A percentile compares a stretch with the other conserved stretches of the same genome.
These are phyloP conservation scores for Atherinosoma microstoma DNA, from an alignment of 2,797 vertebrate species.

Conservation along the genomic window DNA sequence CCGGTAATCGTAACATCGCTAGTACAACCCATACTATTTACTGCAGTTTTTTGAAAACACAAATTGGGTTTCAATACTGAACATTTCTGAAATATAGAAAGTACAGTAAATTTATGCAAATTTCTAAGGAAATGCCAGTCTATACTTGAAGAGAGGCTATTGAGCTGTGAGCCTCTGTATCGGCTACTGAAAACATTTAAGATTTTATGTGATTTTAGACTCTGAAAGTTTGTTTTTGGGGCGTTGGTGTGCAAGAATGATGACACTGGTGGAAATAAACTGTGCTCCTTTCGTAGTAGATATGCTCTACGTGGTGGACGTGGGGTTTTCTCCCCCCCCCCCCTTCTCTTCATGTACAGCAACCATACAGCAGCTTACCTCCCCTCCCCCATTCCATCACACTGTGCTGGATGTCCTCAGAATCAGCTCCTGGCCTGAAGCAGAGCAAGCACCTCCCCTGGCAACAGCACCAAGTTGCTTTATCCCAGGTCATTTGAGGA, in stretches of 20 bases:
- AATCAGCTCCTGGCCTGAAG: conserved; percentile 66
- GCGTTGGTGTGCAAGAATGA: conserved; percentile 48
- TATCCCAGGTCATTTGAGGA: conserved; percentile 80
- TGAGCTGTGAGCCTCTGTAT: conserved; percentile 25
- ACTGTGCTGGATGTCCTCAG: conserved; percentile 67
- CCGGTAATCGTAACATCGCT: too few relatives aligned
- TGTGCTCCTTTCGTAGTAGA: conserved; percentile 11
- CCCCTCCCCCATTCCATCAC: conserved; percentile 71
- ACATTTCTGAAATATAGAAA: conserved; percentile 18
- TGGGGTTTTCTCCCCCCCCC: conserved; percentile 9
- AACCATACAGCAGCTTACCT: conserved; percentile 56
- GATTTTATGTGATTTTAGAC: conserved; percentile 27
- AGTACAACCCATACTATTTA: too few relatives aligned
- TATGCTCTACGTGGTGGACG: conserved; percentile 32
- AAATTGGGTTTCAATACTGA: not conserved
- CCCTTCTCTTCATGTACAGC: conserved; percentile 49
- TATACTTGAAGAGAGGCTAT: conserved; percentile 14
- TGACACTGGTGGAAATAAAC: conserved; percentile 59
- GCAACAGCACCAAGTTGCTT: conserved; percentile 77
- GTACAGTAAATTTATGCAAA: not conserved
- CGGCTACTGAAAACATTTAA: conserved; percentile 10
- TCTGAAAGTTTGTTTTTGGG: conserved; percentile 23
- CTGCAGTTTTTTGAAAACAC: not conserved
- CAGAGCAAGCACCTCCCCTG: conserved; percentile 76
- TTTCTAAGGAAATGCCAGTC: not conserved